These are phyloP conservation scores for Ferrisia virgata DNA, from an alignment of 2,888 invertebrate species.

Conservation along the genomic window DNA sequence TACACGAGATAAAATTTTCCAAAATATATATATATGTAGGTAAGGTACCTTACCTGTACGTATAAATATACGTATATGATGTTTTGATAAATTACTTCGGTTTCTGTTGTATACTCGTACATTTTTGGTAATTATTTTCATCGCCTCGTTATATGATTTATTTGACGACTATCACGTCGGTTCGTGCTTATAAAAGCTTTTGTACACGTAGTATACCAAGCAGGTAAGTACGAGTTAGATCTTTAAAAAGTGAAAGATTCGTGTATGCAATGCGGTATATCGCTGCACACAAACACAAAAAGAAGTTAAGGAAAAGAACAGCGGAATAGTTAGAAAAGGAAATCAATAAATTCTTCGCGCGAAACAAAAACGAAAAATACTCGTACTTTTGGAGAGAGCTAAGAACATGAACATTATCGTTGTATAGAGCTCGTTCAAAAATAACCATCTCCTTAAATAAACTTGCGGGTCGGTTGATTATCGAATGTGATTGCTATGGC, in stretches of 20 bases:
- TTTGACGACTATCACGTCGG: background rate
- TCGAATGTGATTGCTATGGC: constrained; percentile 1
- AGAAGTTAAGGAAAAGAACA: background rate
- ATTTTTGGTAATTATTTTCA: background rate
- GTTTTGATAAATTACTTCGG: background rate
- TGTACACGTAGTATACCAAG: background rate
- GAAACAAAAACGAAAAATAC: background rate
- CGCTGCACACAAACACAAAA: background rate
- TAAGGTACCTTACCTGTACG: background rate
- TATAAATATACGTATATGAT: background rate
- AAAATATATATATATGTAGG: background rate
- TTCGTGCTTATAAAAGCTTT: background rate
- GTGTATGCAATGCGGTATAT: background rate
- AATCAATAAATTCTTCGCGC: background rate
- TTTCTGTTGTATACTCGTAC: too few species aligned
- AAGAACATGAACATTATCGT: background rate
- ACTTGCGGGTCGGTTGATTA: background rate
- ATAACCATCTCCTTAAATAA: background rate
- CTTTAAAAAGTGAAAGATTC: background rate
- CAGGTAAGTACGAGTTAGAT: too few species aligned
- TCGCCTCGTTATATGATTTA: background rate
- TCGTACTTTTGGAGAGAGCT: too few species aligned
- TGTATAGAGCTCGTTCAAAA: background rate
- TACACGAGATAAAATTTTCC: too few species aligned
- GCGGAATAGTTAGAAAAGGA: too few species aligned